Percentiles rank a stretch among this genome's conserved stretches.
phyloP scores from a whole-genome alignment of 2,888 invertebrate genomes.

The Drosophila nr. perissopoda region DNA sequence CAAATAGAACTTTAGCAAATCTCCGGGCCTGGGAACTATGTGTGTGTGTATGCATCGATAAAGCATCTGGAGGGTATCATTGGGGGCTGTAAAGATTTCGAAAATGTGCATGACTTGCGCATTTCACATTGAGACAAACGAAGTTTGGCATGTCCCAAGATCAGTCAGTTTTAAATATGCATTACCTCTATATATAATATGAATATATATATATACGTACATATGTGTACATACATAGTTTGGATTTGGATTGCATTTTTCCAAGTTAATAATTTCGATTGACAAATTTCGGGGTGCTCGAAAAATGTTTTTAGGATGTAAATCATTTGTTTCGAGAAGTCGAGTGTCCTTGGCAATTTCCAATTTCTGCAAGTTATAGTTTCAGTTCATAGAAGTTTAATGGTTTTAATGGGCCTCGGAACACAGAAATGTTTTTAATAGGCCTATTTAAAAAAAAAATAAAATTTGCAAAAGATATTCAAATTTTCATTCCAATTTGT shows the following conservation, averaged over 20 bases:
- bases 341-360: not conserved
- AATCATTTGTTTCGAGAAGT: not conserved
- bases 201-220: not conserved
- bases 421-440: not conserved
- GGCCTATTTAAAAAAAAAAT: not conserved
- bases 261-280: not conserved
- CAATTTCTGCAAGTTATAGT: not conserved
- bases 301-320: not conserved
- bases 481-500: not conserved
- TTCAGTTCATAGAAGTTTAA: not conserved
- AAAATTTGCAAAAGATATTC: not conserved
- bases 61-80: slow-evolving; percentile 9
- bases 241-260: not conserved
- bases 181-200: not conserved
- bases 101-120: slow-evolving; percentile 48
- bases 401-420: not conserved
- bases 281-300: not conserved
- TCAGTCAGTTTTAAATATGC: slow-evolving; percentile 8
- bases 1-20: slow-evolving; percentile 62
- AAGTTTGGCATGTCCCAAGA: slow-evolving; percentile 59
- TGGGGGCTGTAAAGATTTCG: slow-evolving; percentile 17
- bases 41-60: not conserved
- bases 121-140: slow-evolving; percentile 61
- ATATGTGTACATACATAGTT: not conserved
- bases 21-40: slow-evolving; percentile 19